Evolutionary conservation across 2,888 invertebrate genomes (phyloP).

Genomic region (Parascotia fuliginaria): DNA sequence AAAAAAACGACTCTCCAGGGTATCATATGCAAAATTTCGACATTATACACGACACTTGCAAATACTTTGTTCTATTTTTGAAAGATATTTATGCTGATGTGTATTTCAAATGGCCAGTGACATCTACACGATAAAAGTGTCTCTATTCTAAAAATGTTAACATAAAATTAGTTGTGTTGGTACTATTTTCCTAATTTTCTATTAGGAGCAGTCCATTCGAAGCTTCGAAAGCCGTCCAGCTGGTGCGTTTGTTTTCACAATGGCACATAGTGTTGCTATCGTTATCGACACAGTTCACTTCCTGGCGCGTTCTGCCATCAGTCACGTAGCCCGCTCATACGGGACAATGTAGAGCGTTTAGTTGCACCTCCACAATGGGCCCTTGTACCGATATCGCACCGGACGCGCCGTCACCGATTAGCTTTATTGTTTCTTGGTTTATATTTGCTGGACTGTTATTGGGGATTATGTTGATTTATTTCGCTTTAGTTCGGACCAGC

Average conservation of each 20-base stretch:
- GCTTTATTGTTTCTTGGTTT: conserved; percentile 50
- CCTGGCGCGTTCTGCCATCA: conserved; percentile 51
- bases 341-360: conserved; percentile 57
- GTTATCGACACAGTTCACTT: conserved; percentile 57
- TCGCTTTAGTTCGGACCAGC: not conserved
- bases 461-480: conserved; percentile 21
- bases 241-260: conserved; percentile 36
- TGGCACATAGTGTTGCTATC: conserved; percentile 48
- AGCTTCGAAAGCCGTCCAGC: conserved; percentile 33
- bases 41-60: no score
- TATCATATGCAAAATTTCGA: no score
- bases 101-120: no score
- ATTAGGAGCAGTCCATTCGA: conserved; percentile 10
- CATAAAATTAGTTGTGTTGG: no score
- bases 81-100: no score
- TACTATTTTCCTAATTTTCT: not conserved
- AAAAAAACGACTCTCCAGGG: no score
- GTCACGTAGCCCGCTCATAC: conserved; percentile 57
- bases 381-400: conserved; percentile 49
- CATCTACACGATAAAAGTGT: no score
- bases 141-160: no score
- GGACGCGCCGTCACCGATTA: conserved; percentile 52
- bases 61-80: no score
- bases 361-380: conserved; percentile 18
- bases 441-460: conserved; percentile 14